phyloP scores from a whole-genome alignment of 2,888 invertebrate species.

The Tineola bisselliella region DNA sequence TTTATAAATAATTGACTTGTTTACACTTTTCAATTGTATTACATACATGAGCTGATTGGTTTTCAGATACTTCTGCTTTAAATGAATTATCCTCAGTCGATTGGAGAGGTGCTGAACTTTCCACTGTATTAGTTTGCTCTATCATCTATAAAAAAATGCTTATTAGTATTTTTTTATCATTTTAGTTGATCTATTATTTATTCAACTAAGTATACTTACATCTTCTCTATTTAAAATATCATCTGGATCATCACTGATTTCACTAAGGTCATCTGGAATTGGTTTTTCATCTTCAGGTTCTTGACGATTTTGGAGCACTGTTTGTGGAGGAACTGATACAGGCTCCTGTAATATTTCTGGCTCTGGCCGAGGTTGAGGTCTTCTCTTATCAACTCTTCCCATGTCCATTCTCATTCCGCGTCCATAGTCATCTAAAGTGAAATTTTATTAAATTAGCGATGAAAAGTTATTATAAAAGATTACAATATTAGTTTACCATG shows the following conservation, averaged over 20 bases:
- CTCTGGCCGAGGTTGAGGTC: conserved; percentile 40
- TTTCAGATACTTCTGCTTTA: conserved; percentile 46
- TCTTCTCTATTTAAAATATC: conserved; percentile 86
- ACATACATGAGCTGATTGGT: conserved; percentile 47
- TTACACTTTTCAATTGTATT: neutral
- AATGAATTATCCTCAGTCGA: conserved; percentile 32
- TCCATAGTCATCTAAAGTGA: conserved; percentile 44
- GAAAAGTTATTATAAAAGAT: neutral
- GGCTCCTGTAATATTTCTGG: conserved; percentile 31
- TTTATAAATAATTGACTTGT: neutral
- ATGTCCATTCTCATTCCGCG: conserved; percentile 53
- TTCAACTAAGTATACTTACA: conserved; percentile 31
- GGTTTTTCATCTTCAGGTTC: conserved; percentile 59
- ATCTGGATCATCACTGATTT: conserved; percentile 90
- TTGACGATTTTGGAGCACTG: conserved; percentile 27
- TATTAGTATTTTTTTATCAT: neutral
- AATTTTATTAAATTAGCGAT: no score
- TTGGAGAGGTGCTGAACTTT: conserved; percentile 41
- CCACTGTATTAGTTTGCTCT: conserved; percentile 52
- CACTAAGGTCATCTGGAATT: conserved; percentile 79
- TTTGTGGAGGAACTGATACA: conserved; percentile 34
- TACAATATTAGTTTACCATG: conserved; percentile 29
- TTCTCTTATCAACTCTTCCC: conserved; percentile 46
- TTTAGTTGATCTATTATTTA: neutral
- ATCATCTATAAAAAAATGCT: conserved; percentile 37